These are phyloP conservation scores for Seriola rivoliana DNA, from an alignment of 2,113 vertebrate genomes.

Conservation along the genomic window DNA sequence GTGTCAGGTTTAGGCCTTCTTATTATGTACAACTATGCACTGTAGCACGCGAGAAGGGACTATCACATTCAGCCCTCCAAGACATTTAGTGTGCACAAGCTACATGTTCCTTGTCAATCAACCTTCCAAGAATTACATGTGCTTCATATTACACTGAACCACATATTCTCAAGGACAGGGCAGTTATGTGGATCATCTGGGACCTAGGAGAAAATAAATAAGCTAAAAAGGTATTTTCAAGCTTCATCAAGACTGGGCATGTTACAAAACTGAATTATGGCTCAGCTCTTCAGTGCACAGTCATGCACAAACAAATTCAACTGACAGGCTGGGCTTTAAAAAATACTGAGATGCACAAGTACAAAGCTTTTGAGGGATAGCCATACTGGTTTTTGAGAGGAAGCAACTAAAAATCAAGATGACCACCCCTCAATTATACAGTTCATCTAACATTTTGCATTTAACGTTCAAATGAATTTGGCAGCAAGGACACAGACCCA, in stretches of 20 bases:
- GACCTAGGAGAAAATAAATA: background rate
- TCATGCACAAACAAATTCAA: conserved; percentile 20
- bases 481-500: background rate
- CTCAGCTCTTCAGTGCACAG: conserved; percentile 20
- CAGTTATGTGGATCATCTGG: background rate
- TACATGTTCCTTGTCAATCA: background rate
- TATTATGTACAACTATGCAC: background rate
- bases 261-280: conserved; percentile 9
- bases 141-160: background rate
- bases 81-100: background rate
- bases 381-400: background rate
- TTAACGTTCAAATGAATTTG: background rate
- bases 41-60: background rate
- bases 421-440: background rate
- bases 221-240: background rate
- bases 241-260: conserved; percentile 59
- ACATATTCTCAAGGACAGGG: background rate
- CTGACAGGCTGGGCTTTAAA: background rate
- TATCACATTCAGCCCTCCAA: background rate
- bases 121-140: background rate
- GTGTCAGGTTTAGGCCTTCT: background rate
- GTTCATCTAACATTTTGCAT: background rate
- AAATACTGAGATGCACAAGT: background rate
- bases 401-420: background rate
- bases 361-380: background rate